Base-by-base conservation (phyloP, 2,113 vertebrate genomes). In the Tursiops truncatus region DNA sequence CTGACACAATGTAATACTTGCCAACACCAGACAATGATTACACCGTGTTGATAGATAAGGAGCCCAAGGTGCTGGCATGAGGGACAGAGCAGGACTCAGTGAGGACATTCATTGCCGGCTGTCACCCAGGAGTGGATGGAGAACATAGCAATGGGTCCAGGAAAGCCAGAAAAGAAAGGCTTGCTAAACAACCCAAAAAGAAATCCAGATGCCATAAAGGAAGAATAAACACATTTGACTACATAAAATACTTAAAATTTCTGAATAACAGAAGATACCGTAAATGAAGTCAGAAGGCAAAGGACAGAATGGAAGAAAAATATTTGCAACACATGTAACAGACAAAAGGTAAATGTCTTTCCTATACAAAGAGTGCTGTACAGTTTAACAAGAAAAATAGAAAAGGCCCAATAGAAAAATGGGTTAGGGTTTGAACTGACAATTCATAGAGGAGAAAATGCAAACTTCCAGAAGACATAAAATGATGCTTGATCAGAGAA, bases 241-340 rank as follows among this genome's bases (percentile, higher is more conserved):
- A 33, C 41, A 77, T 70, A 56, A 89, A 95, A 91, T 92, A 92
- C 70, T 86, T 91, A 31, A 84, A 79, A 82, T 25, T 70, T 76
- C n/a, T 56, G 21, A 73, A n/a, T 86, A 50, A 28, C 53, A n/a
- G 92, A 85, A 89, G 70, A 65, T 44, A 73, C 77, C 26, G 44
- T 58, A 68, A 77, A 65, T 67, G 47, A 85, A 92, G n/a, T 73
- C 81, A 89, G 67, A 82, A 93, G 28, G 73, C 33, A 65, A 94
- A 80, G 33, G 73, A 70, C 13, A 82, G 68, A 62, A 62, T 67
- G 3, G 47, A 60, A 38, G 60, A 89, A 73, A 82, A 89, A 70
- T 31, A 94, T 63, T 70, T 68, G 25, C 26, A 70, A 58, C 9
- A 76, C 25, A 26, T 21, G 56, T 60, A 56, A 23, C 17, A 56